Evolutionary conservation across 1,140 invertebrate species (phyloP).

Genomic region (Aphelinus atriplicis): DNA sequence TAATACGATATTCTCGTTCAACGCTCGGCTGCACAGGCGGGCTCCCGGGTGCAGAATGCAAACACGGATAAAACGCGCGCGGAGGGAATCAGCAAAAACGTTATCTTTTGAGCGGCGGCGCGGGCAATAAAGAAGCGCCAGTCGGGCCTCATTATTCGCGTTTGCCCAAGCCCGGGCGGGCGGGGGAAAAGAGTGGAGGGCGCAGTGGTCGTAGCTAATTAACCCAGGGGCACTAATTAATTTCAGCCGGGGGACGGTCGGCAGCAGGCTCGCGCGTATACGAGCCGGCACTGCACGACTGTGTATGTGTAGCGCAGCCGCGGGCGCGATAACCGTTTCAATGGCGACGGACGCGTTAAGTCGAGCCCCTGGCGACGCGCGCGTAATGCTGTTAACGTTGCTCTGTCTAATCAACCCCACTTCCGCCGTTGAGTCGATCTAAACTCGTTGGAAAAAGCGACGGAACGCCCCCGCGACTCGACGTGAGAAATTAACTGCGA

Average conservation of each 20-base stretch:
- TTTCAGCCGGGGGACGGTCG: slow-evolving; percentile 31
- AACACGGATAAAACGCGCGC: no score
- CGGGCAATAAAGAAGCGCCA: no score
- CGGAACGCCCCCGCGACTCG: not conserved
- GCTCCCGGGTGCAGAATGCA: no score
- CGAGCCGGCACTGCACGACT: no score
- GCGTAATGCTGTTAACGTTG: not conserved
- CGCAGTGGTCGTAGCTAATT: slow-evolving; percentile 38
- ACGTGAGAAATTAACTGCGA: no score
- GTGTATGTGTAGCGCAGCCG: not conserved
- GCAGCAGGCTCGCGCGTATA: not conserved
- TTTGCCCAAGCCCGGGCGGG: not conserved
- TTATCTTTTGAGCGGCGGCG: no score
- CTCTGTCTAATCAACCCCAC: not conserved
- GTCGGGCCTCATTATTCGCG: not conserved
- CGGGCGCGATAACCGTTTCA: slow-evolving; percentile 35
- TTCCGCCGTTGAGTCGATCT: not conserved
- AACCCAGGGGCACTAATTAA: slow-evolving; percentile 48
- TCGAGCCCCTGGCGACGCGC: not conserved
- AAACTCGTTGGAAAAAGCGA: not conserved
- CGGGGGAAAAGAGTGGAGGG: not conserved
- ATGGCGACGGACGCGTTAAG: slow-evolving; percentile 31
- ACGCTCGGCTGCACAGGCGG: no score
- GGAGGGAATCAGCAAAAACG: no score
- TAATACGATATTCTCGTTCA: no score